A percentile compares a stretch with the other conserved stretches of the same genome.
phyloP scores from a whole-genome alignment of 2,888 invertebrate genomes.

The Microplitis deprimator region DNA sequence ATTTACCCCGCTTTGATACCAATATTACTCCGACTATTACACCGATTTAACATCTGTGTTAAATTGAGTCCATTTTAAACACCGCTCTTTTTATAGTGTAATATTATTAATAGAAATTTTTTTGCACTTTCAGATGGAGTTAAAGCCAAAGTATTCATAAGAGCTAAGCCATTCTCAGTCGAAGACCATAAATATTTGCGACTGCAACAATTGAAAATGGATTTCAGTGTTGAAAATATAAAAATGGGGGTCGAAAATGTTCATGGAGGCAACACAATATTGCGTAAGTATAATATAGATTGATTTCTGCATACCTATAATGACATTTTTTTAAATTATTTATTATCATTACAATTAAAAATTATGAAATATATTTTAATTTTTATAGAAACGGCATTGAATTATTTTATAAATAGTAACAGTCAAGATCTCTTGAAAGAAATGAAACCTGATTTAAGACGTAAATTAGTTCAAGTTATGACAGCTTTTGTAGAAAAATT shows the following conservation, averaged over 20 bases:
- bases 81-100: background rate
- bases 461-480: conserved; percentile 83
- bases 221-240: conserved; percentile 87
- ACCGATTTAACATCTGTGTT: too few species aligned
- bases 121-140: conserved; percentile 79
- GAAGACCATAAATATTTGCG: conserved; percentile 80
- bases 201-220: conserved; percentile 86
- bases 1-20: too few species aligned
- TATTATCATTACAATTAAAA: background rate
- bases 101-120: background rate
- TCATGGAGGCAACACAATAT: conserved; percentile 84
- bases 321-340: too few species aligned
- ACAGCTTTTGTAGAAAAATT: conserved; percentile 82
- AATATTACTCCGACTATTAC: too few species aligned
- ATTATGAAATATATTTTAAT: conserved; percentile 4
- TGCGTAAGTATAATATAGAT: conserved; percentile 76
- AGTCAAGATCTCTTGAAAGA: conserved; percentile 87
- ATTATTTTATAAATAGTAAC: conserved; percentile 89
- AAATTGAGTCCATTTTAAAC: too few species aligned
- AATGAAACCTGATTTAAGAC: conserved; percentile 88
- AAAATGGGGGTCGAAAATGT: conserved; percentile 90
- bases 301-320: background rate
- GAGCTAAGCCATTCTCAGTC: conserved; percentile 77
- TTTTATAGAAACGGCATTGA: conserved; percentile 84
- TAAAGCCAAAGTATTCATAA: conserved; percentile 87